Base-by-base conservation (phyloP, 2,113 vertebrate genomes). In the Alces alces region DNA sequence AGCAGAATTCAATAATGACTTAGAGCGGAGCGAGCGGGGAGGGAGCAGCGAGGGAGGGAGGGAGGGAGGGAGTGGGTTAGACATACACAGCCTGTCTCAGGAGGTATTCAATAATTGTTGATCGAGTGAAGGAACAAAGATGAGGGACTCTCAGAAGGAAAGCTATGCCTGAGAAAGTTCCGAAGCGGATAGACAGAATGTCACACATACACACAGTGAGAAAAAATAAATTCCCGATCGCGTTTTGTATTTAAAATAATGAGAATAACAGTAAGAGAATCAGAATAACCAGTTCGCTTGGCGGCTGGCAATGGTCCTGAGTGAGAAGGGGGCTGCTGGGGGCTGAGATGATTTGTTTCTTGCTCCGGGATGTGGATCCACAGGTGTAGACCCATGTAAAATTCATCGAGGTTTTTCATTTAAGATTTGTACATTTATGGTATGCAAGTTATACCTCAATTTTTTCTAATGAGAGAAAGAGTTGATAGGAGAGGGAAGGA, bases 1-100 rank as follows among this genome's bases (percentile, higher is more conserved):
- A 78, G 83, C 86, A 55, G 94, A 92, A 95, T 96, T 93, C 96
- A 97, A 79, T 96, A 96, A 96, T 19, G 66, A 66, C 58, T 47
- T n/a, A 0, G 82, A 83, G 50, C 2, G 3, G 9, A 27, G 61
- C 4, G 61, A 66, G 57, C 0, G 0, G 54, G 39, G 85, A 47
- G 23, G n/a, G 82, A 28, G 82, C 27, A 3, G 83, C 45, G 7
- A 23, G 55, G 52, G 11, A 25, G 27, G 28, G 11, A 25, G 27
- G 28, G 52, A 36, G 36, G 28, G 54, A 6, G 36, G 39, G 47
- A 47, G 64, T 8, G 21, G 2, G 19, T 10, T 2, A 45, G 55
- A 33, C 50, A 17, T 58, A 73, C 23, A 36, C 25, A 12, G 91
- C 60, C 43, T 0, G 3, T n/a, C 60, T 25, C 33, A n/a, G 83